Evolutionary conservation across 2,797 vertebrate species (phyloP), one percentile per base, ranked within the genome.

Genomic region (Hydrocynus forskahlii): DNA sequence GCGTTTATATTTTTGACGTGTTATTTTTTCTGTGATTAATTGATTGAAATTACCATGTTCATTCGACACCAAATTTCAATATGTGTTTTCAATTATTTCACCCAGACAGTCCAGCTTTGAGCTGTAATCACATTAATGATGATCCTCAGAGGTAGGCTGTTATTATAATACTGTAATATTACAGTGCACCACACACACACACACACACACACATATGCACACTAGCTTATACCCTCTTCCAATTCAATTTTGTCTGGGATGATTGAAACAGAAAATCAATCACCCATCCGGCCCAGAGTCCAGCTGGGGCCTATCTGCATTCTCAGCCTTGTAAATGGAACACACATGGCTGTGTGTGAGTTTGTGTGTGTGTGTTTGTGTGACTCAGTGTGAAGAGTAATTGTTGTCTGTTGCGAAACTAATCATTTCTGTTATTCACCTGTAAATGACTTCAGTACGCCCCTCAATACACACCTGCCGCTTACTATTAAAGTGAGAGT

Each of bases 251-350:
- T 17, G 19, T 14, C 23, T 8, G 29, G 5, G 29, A 17, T 64
- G 62, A 64, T 64, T 64, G 62, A 10, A 66, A 43, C 14, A 40
- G 35, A 66, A 64, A 66, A 66, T 43, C 35, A 40, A 66, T 66
- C 8, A 64, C 25, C 5, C 10, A 12, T 23, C 43, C 10, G 54
- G 54, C 54, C n/a, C 54, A 57, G 21, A 9, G 8, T 60, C 57
- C 57, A n/a, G 9, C 19, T 19, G 55, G 1, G 12, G 9, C 60
- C 12, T 29, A 4, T 14, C 57, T 25, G 21, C 21, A 25, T 60
- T 21, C 57, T 60, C n/a, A 23, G 21, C 7, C 52, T 54, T 17
- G 5, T 17, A 19, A 54, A 57, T 21, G 55, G 55, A 8, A 57
- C 54, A 5, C 12, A 29, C 29, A 29, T 29, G 29, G 19, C 55